Evolutionary conservation across 2,888 invertebrate genomes (phyloP), one percentile per base, ranked within the genome.

Genomic region (Acrobasis repandana): DNA sequence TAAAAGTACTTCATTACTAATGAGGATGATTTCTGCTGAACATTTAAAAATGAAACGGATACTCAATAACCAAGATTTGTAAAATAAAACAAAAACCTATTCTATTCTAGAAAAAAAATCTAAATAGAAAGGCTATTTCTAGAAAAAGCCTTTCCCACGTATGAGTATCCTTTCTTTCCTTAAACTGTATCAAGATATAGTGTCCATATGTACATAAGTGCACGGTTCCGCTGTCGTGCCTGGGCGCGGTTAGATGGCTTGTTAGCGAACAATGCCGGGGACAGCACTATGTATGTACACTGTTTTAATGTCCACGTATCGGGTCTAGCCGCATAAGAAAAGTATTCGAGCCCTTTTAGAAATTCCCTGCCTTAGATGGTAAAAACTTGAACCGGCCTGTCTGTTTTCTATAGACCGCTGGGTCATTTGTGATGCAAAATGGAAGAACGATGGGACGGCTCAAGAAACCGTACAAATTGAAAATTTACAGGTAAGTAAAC

Each of bases 261-360:
- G 87, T 88, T 88, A 88, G 86, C 74, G 80, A 83, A 89, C 86
- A 89, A 88, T 86, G 86, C 83, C 72, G 76, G 74, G 75, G 75
- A 74, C 75, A 72, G 68, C 65, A 63, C 68, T 74, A 73, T 71
- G 72, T 75, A 75, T 76, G 74, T 75, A 79, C 74, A 75, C 76
- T 76, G 64, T 67, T 65, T 64, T 61, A 62, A 63, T 70, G 68
- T 70, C 60, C 57, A 61, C 61, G 69, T 49, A 58, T 58, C 58
- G 58, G 50, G 49, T 58, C 58, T 58, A 58, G 58, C 58, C 58
- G 49, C 58, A 58, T 58, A 58, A 58, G 58, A 58, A 58, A 58
- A 58, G 58, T 49, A 58, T 58, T 58, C 58, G 58, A 58, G 49
- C 49, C 49, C 58, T 49, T 58, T 58, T 58, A 58, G 58, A 58